Base-by-base conservation (phyloP, 2,797 vertebrate genomes). In the Macroramphosus scolopax region DNA sequence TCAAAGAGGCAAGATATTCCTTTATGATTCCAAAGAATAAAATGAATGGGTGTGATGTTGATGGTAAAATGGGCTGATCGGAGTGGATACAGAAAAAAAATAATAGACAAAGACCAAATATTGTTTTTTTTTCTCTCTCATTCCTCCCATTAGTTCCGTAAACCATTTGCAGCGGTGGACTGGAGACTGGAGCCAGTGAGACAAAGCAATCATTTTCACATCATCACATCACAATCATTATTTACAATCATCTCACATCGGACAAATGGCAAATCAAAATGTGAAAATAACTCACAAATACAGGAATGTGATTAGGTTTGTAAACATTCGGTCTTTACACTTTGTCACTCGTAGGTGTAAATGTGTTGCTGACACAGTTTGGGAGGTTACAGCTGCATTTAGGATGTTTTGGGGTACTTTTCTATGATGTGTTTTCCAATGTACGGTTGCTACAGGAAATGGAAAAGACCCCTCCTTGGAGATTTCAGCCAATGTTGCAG, bases 21-120 rank as follows among this genome's bases (percentile, higher is more conserved):
- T 24, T 30, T 52, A 37, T 32, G 15, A 16, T 31, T 41, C 4
- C 12, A 33, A 18, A 18, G 17, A 20, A 8, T 38, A 7, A 17
- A 13, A 2, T 37, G 17, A 20, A 20, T 37, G 35, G 4, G 6
- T 17, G 11, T 35, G 12, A 17, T 17, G 43, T 26, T 26, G 2
- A 12, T 8, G 28, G 16, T 42, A 17, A 18, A 33, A 51, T 25
- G 2, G 4, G 15, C 36, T 15, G 14, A 5, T 15, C 17, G 3
- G 16, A 45, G n/a, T 33, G 13, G 29, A 14, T 32, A 45, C 9
- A 45, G 41, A 13, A 28, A 32, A 20, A 20, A n/a, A 12, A 17
- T n/a, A 35, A 35, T n/a, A n/a, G n/a, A n/a, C n/a, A n/a, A n/a
- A n/a, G n/a, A n/a, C n/a, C n/a, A n/a, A n/a, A n/a, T n/a, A n/a